Conservation (phyloP, 2,888 invertebrate genomes). For the Plemyria rubiginata region DNA sequence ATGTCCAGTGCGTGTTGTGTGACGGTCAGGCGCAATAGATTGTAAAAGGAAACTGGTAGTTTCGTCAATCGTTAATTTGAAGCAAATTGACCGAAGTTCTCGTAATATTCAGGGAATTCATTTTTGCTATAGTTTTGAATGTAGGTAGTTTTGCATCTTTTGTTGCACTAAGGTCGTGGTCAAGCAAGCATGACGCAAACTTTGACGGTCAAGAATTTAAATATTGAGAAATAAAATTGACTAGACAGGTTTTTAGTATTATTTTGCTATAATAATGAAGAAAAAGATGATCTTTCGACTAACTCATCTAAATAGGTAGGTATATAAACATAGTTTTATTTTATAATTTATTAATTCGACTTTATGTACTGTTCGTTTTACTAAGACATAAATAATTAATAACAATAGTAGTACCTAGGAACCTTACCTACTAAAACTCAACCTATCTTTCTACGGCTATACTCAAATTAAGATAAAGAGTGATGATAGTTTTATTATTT, state of each 20-base stretch:
- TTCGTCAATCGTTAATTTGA: slow-evolving; percentile 36
- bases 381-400: too few species aligned
- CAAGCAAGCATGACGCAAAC: slow-evolving; percentile 39
- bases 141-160: slow-evolving; percentile 29
- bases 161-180: slow-evolving; percentile 37
- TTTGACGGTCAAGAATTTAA: slow-evolving; percentile 30
- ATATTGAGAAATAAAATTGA: slow-evolving; percentile 17
- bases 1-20: slow-evolving; percentile 5
- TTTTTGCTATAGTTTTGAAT: slow-evolving; percentile 22
- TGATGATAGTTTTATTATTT: background rate
- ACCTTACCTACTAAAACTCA: background rate
- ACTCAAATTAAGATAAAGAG: background rate
- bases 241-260: slow-evolving; percentile 14
- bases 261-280: background rate
- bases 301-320: too few species aligned
- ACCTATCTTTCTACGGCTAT: background rate
- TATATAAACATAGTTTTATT: too few species aligned
- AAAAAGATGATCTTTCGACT: background rate
- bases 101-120: slow-evolving; percentile 29
- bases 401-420: too few species aligned
- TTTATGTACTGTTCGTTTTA: too few species aligned
- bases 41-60: slow-evolving; percentile 38
- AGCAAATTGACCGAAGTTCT: slow-evolving; percentile 33
- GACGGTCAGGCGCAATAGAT: slow-evolving; percentile 24
- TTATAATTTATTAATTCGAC: too few species aligned